Base-by-base conservation (phyloP, 2,113 vertebrate genomes). In the Trichomycterus rosablanca region DNA sequence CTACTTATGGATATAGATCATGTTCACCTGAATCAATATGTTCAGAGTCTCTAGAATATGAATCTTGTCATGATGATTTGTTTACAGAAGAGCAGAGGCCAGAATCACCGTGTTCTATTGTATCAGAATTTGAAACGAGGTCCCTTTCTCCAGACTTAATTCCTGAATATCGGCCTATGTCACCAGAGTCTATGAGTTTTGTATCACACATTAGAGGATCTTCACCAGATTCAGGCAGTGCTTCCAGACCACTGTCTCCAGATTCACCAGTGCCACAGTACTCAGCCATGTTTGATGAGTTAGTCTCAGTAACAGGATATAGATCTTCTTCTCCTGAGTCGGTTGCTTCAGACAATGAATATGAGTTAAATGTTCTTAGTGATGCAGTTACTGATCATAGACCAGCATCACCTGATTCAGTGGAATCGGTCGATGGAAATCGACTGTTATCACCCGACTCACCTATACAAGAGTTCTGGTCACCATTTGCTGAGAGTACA, bases 361-460 rank as follows among this genome's bases (percentile, higher is more conserved):
- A 52, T 19, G 69, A 66, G 16, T 37, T 50, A 52, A 28, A 59
- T 22, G 67, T 66, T 34, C 2, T 32, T 1, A 54, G 1, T 22
- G 1, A 14, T 58, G 12, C 7, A 2, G 16, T n/a, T 59, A 22
- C 1, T 15, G 35, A 40, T 40, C n/a, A 22, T n/a, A 56, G 42
- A 40, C 39, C 72, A 55, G 24, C 44, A 49, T 71, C 62, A 10
- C 55, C 67, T 50, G 76, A 78, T 55, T 78, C 68, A 46, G 42
- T 48, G 24, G 9, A 23, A 28, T 56, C 51, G 49, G 50, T 11
- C 39, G 34, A 64, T 63, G 64, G 74, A 19, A 63, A 59, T 5
- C 59, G 62, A 11, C 39, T 32, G 18, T 58, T 74, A 34, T 72
- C 52, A 11, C 60, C 63, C 58, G 80, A 80, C 53, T 82, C 76